These are phyloP conservation scores for Campoplex capitator DNA, from an alignment of 2,888 invertebrate genomes.

Conservation along the genomic window DNA sequence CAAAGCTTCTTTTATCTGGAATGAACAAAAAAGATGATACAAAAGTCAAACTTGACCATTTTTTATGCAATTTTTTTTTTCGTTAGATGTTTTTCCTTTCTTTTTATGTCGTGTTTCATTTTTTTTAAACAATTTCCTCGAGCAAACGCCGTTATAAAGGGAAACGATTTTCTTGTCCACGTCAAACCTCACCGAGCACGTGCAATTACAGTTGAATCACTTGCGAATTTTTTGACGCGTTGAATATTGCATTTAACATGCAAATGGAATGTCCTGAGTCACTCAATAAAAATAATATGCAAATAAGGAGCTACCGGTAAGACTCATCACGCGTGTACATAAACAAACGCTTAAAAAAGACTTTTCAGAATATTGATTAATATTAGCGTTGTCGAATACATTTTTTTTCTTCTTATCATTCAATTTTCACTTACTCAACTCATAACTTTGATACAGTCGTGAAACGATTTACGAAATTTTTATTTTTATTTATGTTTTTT, in stretches of 20 bases:
- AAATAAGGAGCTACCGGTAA: slow-evolving; percentile 26
- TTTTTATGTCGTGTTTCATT: not conserved
- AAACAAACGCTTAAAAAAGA: not conserved
- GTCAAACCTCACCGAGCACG: slow-evolving; percentile 2
- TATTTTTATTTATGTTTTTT: not conserved
- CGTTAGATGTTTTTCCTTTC: too few species aligned
- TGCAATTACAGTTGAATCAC: slow-evolving; percentile 41
- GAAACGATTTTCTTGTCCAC: slow-evolving; percentile 43
- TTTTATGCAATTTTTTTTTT: not conserved
- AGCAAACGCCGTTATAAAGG: not conserved
- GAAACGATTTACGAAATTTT: not conserved
- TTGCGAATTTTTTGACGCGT: slow-evolving; percentile 44
- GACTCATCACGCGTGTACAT: slow-evolving; percentile 4
- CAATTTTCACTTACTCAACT: not conserved
- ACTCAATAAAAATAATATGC: slow-evolving; percentile 47
- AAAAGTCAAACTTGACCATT: not conserved
- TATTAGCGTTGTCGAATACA: too few species aligned
- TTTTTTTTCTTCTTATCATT: not conserved
- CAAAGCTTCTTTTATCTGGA: not conserved
- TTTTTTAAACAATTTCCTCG: not conserved
- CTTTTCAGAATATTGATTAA: not conserved
- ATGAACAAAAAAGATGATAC: not conserved
- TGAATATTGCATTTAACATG: slow-evolving; percentile 54
- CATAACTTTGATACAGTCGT: too few species aligned
- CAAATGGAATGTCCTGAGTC: slow-evolving; percentile 50